Base-by-base conservation (phyloP, 2,797 vertebrate species). In the Momotus momota region DNA sequence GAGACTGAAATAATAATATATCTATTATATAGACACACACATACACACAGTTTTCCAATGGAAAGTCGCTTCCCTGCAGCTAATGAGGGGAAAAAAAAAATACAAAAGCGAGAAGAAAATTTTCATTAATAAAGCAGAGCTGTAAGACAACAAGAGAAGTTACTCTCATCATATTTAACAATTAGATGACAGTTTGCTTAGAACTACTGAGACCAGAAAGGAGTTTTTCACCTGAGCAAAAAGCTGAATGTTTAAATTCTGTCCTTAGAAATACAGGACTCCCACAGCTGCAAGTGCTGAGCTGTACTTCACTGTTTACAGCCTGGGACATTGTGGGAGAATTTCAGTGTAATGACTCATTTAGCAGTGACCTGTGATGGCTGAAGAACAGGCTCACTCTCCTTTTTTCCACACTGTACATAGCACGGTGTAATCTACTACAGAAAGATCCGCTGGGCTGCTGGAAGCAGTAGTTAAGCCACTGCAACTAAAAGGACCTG, bases 11-110 rank as follows among this genome's bases (percentile, higher is more conserved):
- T 38, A 43, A 38, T 35, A 26, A 19, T 61, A 14, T 62, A 29
- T 62, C 40, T 40, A 26, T 40, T 5, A 46, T 3, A 26, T 0
- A 35, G 1, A 41, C 1, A 77, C 0, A 49, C 15, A 3, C 6
- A 22, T 5, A 48, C 3, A 48, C 3, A 60, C 0, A 49, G 5
- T 67, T 86, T 90, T 83, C 21, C 17, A 55, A 6, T 27, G 23
- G 19, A 73, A 90, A 2, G 2, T 77, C 12, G 51, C 35, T 73
- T 94, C 43, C 4, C 14, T 88, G 13, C 10, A 82, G 17, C 23
- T 70, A 25, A 82, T 13, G 22, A 7, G 12, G 7, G 2, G 6
- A 6, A 3, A 15, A 48, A 15, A 48, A 14, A 7, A 12, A 49
- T 52, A 43, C 41, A 33, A 71, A 26, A 31, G 5, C 52, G 2